Percentiles rank a stretch among this genome's conserved stretches.
phyloP scores from a whole-genome alignment of 2,888 invertebrate species.

The Melinaea marsaeus region DNA sequence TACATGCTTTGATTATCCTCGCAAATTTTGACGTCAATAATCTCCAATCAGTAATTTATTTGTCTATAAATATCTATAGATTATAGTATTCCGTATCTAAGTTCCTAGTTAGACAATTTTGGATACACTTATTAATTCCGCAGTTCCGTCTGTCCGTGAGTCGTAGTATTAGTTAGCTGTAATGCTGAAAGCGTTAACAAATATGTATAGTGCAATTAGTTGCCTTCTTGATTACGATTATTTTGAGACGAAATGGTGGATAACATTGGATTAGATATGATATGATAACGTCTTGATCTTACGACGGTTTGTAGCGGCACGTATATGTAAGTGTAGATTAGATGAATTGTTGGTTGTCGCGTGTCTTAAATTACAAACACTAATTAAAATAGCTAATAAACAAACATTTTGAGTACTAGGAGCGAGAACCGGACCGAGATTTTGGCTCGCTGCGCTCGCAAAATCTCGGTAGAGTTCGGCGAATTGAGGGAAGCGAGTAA shows the following conservation, averaged over 20 bases:
- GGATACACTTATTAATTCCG: background rate
- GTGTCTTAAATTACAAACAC: background rate
- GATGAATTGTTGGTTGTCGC: constrained; percentile 12
- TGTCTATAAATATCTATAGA: background rate
- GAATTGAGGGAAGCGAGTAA: too few species aligned
- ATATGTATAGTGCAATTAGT: constrained; percentile 61
- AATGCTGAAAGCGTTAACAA: constrained; percentile 45
- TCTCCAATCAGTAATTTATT: too few species aligned
- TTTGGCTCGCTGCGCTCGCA: too few species aligned
- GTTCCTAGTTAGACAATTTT: constrained; percentile 3
- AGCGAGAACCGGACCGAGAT: constrained; percentile 25
- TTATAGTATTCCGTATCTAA: background rate
- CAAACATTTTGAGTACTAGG: constrained; percentile 31
- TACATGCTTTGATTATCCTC: too few species aligned
- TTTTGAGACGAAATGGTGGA: too few species aligned
- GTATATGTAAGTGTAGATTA: constrained; percentile 9
- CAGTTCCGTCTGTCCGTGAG: background rate
- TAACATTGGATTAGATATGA: too few species aligned
- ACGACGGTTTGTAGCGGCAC: too few species aligned
- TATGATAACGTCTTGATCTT: background rate
- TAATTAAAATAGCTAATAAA: too few species aligned
- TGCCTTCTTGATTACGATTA: constrained; percentile 36
- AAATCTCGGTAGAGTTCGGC: too few species aligned
- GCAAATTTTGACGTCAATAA: too few species aligned
- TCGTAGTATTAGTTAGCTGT: constrained; percentile 13